Conservation (phyloP, 2,113 vertebrate genomes). For the Psilopogon haemacephalus region DNA sequence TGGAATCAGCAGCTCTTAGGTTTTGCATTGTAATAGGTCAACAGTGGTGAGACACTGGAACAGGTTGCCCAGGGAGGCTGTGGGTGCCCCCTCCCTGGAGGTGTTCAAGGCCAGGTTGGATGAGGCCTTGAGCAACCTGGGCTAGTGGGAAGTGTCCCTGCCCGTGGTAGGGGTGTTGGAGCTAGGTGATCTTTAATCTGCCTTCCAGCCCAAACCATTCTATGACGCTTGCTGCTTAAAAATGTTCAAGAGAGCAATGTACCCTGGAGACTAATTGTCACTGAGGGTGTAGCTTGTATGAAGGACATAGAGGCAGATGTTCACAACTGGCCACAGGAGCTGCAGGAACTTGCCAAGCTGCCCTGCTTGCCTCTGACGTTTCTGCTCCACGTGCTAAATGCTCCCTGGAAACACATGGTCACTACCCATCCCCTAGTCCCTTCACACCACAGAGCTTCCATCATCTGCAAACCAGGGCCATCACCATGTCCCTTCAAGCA, state of each 20-base stretch:
- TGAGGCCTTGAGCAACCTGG: no score
- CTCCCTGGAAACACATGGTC: neutral
- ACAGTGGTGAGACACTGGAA: neutral
- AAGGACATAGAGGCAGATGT: neutral
- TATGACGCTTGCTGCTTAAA: neutral
- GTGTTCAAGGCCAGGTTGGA: no score
- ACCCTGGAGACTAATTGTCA: neutral
- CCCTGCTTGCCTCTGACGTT: neutral
- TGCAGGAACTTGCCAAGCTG: neutral
- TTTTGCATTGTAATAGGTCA: neutral
- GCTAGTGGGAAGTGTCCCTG: no score
- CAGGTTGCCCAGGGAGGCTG: no score
- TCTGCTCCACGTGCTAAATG: fast-evolving
- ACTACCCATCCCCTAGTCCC: neutral
- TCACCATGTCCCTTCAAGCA: fast-evolving
- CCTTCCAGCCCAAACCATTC: no score
- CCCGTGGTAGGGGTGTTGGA: no score
- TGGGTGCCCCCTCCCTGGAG: no score
- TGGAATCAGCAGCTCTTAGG: neutral
- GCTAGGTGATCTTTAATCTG: no score
- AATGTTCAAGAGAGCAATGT: fast-evolving
- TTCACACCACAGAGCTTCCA: neutral
- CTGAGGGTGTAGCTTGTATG: neutral
- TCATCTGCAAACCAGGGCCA: neutral
- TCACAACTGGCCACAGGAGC: neutral